These are phyloP conservation scores for Ichneumoninae sp. DNA, from an alignment of 2,888 invertebrate genomes.

Conservation along the genomic window DNA sequence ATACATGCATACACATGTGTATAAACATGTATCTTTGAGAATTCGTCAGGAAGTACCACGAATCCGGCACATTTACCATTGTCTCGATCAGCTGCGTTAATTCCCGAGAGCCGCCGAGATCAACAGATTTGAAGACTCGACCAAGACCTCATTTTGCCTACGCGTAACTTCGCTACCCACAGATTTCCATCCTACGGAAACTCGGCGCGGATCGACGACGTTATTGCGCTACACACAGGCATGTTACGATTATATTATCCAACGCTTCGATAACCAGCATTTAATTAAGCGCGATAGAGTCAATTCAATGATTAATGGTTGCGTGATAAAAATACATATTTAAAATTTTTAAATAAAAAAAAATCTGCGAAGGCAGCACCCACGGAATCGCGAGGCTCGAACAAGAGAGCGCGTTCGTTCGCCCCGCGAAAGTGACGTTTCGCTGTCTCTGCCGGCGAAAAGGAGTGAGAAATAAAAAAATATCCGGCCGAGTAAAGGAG, in stretches of 20 bases:
- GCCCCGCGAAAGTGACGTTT: conserved; percentile 21
- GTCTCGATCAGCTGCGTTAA: conserved; percentile 31
- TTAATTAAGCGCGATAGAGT: conserved; percentile 60
- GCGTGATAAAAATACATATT: conserved; percentile 8
- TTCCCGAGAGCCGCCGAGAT: conserved; percentile 50
- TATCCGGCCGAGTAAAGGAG: conserved; percentile 34
- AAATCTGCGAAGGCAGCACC: conserved; percentile 12
- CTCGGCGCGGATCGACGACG: conserved; percentile 54
- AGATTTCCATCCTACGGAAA: conserved; percentile 72
- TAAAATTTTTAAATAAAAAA: conserved; percentile 13
- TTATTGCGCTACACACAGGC: conserved; percentile 35
- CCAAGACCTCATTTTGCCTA: conserved; percentile 77
- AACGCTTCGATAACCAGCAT: conserved; percentile 60
- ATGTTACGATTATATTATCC: conserved; percentile 55
- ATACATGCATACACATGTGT: not conserved
- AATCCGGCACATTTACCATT: conserved; percentile 58
- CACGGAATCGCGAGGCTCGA: conserved; percentile 12
- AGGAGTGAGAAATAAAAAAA: conserved; percentile 14
- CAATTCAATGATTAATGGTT: conserved; percentile 53
- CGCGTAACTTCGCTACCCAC: conserved; percentile 73
- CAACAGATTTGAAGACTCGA: conserved; percentile 72
- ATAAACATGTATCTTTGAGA: conserved; percentile 37
- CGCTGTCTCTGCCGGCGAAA: conserved; percentile 17
- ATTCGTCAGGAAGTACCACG: conserved; percentile 65
- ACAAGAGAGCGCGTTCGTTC: conserved; percentile 30